These are phyloP conservation scores for Bungarus multicinctus DNA, from an alignment of 2,113 vertebrate species.

Conservation along the genomic window DNA sequence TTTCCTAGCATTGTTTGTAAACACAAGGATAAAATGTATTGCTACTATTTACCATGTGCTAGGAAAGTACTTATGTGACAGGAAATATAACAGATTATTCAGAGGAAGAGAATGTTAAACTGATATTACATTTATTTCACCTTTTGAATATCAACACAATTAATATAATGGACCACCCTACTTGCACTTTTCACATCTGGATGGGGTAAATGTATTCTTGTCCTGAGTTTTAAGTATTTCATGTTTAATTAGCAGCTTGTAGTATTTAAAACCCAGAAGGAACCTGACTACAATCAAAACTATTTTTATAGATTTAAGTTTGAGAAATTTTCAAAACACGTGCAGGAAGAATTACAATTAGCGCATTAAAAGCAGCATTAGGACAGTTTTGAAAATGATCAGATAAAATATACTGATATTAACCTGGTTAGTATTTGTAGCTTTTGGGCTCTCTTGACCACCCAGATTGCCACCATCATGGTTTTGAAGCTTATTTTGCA, in stretches of 20 bases:
- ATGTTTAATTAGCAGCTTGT: conserved; percentile 1
- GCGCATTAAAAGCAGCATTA: neutral
- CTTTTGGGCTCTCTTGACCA: neutral
- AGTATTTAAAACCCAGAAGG: conserved; percentile 14
- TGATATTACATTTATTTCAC: neutral
- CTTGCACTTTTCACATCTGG: conserved; percentile 15
- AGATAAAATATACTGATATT: neutral
- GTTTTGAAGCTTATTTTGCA: neutral
- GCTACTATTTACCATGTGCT: neutral
- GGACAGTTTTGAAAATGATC: neutral
- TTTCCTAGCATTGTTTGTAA: neutral
- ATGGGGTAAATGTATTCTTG: neutral
- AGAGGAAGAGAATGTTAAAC: neutral
- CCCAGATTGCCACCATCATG: neutral
- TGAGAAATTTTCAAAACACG: neutral
- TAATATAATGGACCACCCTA: neutral
- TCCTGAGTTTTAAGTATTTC: neutral
- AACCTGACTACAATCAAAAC: neutral
- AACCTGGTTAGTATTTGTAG: neutral
- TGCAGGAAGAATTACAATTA: neutral
- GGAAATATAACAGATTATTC: neutral
- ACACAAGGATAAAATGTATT: neutral
- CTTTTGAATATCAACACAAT: neutral
- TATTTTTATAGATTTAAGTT: neutral
- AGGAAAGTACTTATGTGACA: neutral